Conservation (phyloP, 2,888 invertebrate genomes). For the Troides oblongomaculatus region DNA sequence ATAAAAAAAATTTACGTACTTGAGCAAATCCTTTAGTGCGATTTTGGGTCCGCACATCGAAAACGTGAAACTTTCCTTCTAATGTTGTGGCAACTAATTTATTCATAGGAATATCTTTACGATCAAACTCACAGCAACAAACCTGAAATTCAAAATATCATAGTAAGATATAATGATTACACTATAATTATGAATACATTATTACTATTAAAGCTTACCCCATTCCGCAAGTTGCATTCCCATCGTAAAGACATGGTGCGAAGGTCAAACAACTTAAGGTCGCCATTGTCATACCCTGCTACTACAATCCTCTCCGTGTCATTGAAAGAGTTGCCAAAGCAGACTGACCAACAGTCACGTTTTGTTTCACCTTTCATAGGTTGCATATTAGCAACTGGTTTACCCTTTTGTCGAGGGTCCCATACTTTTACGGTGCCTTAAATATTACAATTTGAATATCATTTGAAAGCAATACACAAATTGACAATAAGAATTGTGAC, state of each 20-base stretch:
- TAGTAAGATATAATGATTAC: neutral
- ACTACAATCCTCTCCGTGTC: constrained; percentile 91
- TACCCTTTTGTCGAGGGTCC: constrained; percentile 94
- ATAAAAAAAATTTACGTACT: constrained; percentile 46
- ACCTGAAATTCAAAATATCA: constrained; percentile 67
- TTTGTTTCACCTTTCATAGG: constrained; percentile 84
- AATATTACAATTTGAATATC: neutral
- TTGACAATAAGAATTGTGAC: too few species aligned
- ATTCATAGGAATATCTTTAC: constrained; percentile 96
- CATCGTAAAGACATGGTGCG: constrained; percentile 90
- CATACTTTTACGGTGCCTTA: constrained; percentile 93
- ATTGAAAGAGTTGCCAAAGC: constrained; percentile 95
- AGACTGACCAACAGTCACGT: constrained; percentile 96
- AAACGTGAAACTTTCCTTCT: constrained; percentile 94
- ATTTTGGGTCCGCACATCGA: constrained; percentile 93
- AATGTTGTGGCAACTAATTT: constrained; percentile 94
- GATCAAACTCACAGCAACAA: constrained; percentile 93
- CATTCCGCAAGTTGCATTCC: constrained; percentile 96
- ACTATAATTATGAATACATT: neutral
- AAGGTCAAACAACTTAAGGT: constrained; percentile 95
- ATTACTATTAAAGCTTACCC: constrained; percentile 71
- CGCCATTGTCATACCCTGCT: constrained; percentile 98
- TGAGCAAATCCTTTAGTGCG: constrained; percentile 91
- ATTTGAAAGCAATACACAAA: too few species aligned
- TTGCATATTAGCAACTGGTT: constrained; percentile 94